phyloP scores from a whole-genome alignment of 2,113 vertebrate species.

The Gnathonemus echidnorhynchus region DNA sequence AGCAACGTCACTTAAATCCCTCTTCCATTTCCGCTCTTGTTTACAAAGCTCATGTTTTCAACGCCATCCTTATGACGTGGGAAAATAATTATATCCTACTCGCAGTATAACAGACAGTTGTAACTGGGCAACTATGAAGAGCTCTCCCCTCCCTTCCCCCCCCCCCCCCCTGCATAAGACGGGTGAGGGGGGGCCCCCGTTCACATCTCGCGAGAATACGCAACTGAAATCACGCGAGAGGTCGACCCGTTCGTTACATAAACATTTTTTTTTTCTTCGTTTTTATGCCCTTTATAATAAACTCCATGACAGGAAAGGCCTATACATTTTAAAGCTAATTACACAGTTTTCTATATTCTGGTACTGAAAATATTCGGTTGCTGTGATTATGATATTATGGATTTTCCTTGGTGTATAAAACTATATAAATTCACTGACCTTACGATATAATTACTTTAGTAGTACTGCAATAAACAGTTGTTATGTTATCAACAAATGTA shows the following conservation, averaged over 20 bases:
- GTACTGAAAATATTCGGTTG: background rate
- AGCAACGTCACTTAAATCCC: background rate
- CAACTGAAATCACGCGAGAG: slow-evolving; percentile 16
- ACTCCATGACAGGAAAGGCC: background rate
- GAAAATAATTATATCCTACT: slow-evolving; percentile 38
- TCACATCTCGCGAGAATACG: slow-evolving; percentile 56
- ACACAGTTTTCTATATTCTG: background rate
- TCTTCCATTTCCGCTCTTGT: slow-evolving; percentile 7
- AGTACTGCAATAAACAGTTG: background rate
- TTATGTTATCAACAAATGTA: background rate
- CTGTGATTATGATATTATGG: background rate
- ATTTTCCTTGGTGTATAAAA: background rate
- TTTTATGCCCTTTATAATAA: background rate
- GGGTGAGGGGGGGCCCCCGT: slow-evolving; percentile 55
- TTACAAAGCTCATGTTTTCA: background rate
- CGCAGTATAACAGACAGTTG: slow-evolving; percentile 53
- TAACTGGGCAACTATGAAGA: slow-evolving; percentile 47
- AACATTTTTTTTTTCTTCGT: background rate
- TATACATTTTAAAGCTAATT: background rate
- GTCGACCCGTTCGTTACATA: slow-evolving; percentile 33
- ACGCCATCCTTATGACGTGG: slow-evolving; percentile 20
- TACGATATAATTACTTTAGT: background rate
- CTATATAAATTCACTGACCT: background rate
- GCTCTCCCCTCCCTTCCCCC: slow-evolving; percentile 46
- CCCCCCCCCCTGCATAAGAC: slow-evolving; percentile 34